Evolutionary conservation across 2,113 vertebrate species (phyloP), one percentile per base, ranked within the genome.

Genomic region (Empidonax traillii): DNA sequence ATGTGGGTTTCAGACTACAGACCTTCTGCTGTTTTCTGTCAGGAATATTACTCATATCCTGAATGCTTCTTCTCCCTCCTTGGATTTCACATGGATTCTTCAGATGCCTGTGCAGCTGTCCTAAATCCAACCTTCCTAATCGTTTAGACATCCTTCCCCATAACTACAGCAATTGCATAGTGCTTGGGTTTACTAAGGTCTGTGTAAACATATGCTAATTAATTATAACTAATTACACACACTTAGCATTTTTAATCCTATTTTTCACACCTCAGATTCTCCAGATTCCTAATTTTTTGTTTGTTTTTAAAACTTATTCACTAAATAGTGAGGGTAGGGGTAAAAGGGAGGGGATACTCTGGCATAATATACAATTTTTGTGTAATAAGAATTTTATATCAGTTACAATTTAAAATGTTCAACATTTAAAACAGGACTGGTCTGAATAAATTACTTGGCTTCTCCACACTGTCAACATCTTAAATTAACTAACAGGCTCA

Each of bases 191-290:
- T 76, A 78, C 17, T 49, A 33, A 11, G 14, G 58, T 47, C 33
- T 88, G 62, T 74, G 47, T 39, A 91, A 90, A 86, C 43, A 41
- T 68, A 81, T 35, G 58, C 18, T 86, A 91, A 88, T 90, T 92
- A 95, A 87, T 95, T 74, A 46, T 41, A 87, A 78, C 61, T 72
- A 77, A 80, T 96, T 78, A 83, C 47, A 84, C 8, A 46, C 73
- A 41, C 61, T 85, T 27, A 44, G 10, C 5, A 8, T 0, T 21
- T 94, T 81, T 35, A 65, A 67, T 81, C 7, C 15, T n/a, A 86
- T 88, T 74, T 89, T 85, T 67, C 51, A 56, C 63, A 93, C 23
- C 30, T 91, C 46, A 74, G 2, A 77, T 61, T 88, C 25, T 78
- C 28, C 41, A 78, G 27, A 49, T 87, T 78, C 39, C 10, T 85